These are phyloP conservation scores for Columba guinea DNA, from an alignment of 2,797 vertebrate species.

Conservation along the genomic window DNA sequence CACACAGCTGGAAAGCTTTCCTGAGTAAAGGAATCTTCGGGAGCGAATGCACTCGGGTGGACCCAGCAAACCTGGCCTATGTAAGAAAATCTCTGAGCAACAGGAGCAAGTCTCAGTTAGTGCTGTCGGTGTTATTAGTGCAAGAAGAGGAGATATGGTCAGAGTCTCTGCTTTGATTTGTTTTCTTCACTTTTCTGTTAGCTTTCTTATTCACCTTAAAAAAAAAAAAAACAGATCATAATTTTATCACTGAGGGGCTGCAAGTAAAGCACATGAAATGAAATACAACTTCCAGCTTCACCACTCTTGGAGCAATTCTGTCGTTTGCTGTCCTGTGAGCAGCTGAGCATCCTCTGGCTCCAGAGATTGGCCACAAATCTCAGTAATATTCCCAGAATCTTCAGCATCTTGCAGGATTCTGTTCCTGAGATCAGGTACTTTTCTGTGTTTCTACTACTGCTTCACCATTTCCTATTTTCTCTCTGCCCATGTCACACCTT, in stretches of 20 bases:
- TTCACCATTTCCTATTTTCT: background rate
- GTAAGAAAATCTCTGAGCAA: too few species aligned
- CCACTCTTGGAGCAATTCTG: background rate
- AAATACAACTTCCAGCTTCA: background rate
- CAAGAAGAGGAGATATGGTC: too few species aligned
- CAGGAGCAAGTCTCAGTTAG: too few species aligned
- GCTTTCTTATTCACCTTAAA: background rate
- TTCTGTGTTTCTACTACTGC: background rate
- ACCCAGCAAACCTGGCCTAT: too few species aligned
- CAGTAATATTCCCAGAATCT: background rate
- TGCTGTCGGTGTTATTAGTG: too few species aligned
- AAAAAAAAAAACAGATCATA: background rate
- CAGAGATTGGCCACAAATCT: background rate
- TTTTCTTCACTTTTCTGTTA: background rate
- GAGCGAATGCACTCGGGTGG: fast-evolving
- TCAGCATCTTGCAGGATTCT: background rate
- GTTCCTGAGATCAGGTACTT: background rate
- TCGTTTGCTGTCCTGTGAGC: background rate
- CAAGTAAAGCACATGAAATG: background rate
- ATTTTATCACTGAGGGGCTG: background rate
- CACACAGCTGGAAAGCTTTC: background rate
- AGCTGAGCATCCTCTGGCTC: background rate
- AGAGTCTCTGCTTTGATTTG: background rate
- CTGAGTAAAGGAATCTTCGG: background rate
- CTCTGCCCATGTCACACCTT: background rate